phyloP scores from a whole-genome alignment of 2,888 invertebrate genomes.

The Mechanitis mazaeus region DNA sequence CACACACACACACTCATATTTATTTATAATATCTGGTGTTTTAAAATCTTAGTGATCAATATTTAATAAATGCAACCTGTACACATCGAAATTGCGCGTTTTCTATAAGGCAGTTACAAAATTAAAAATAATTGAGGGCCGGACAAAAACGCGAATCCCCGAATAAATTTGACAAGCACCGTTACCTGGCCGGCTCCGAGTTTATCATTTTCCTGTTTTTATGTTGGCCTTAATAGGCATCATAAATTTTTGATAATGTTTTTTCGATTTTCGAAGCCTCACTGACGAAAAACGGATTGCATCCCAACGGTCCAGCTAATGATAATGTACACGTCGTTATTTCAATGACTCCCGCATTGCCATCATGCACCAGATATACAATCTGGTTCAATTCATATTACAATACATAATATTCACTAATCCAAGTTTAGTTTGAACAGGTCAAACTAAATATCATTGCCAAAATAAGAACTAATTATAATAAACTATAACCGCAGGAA shows the following conservation, averaged over 20 bases:
- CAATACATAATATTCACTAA: no score
- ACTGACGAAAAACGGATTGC: slow-evolving; percentile 22
- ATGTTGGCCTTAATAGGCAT: slow-evolving; percentile 60
- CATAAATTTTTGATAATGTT: slow-evolving; percentile 69
- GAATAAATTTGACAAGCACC: slow-evolving; percentile 57
- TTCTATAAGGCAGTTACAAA: slow-evolving; percentile 27
- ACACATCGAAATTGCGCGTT: slow-evolving; percentile 1
- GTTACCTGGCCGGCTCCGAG: slow-evolving; percentile 49
- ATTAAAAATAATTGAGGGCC: slow-evolving; percentile 55
- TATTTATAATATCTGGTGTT: no score
- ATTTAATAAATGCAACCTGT: background rate
- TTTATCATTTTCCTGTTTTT: slow-evolving; percentile 65
- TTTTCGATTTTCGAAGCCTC: slow-evolving; percentile 47
- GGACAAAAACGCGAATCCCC: slow-evolving; percentile 39
- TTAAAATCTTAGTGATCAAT: no score
- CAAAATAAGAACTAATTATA: background rate
- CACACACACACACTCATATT: no score
- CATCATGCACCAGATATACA: no score
- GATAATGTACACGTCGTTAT: background rate
- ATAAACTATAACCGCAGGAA: slow-evolving; percentile 2
- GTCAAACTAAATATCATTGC: no score
- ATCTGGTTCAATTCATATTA: no score
- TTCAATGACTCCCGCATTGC: background rate
- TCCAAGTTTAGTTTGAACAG: no score
- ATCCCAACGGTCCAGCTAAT: background rate